Evolutionary conservation across 2,797 vertebrate species (phyloP), one percentile per base, ranked within the genome.

Genomic region (Brachyrhaphis roseni): DNA sequence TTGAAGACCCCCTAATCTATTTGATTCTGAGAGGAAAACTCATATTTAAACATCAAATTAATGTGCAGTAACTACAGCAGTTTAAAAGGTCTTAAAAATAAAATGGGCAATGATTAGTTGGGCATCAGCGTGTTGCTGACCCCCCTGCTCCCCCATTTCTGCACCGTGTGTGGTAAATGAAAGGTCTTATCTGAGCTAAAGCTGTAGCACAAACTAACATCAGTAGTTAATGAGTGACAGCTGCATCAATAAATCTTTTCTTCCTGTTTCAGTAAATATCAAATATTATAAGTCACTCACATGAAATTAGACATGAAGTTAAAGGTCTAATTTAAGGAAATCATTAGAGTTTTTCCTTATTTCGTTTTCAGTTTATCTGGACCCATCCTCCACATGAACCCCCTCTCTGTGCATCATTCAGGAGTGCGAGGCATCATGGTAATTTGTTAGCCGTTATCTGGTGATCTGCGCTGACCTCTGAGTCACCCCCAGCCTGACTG

Each of bases 371-470:
- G 74, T 82, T 93, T 87, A 89, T 93, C 84, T 84, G 62, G 72
- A 87, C 83, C 81, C 78, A 75, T 82, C 84, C 81, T 64, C 75
- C n/a, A 16, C 10, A 49, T 28, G 53, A 28, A 5, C 1, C 75
- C 87, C 86, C 74, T 77, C 85, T 81, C 87, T 66, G 76, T 0
- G 75, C 92, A 94, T 94, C 91, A 88, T 92, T 94, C 94, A 94
- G 88, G 80, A 49, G 49, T 82, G 84, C 81, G 83, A 79, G 85
- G 78, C 83, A 81, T 80, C 8, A 74, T 71, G 89, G 91, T 88
- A 91, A 94, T 94, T 93, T 93, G 91, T 94, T 93, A 94, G 92
- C 92, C 92, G 92, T 92, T 94, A 93, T 91, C 92, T 90, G 82
- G 82, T 72, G 87, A 92, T 91, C 92, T 89, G 81, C 70, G 70